Conservation (phyloP, 2,888 invertebrate genomes). For the Lasioglossum oenotherae region DNA sequence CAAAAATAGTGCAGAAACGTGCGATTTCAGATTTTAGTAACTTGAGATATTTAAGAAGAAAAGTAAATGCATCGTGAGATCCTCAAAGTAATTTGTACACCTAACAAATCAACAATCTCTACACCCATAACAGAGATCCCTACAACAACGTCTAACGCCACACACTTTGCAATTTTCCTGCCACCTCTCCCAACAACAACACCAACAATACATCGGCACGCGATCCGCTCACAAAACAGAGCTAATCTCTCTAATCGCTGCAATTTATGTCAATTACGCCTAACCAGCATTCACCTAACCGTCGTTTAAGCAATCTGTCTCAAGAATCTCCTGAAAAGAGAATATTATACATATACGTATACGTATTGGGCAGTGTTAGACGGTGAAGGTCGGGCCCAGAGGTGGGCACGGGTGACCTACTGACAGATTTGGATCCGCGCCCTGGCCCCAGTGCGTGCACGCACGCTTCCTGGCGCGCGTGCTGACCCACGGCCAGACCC, state of each 20-base stretch:
- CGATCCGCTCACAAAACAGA: not conserved
- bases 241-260: not conserved
- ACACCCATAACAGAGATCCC: not conserved
- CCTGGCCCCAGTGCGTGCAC: constrained; percentile 43
- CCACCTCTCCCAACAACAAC: not conserved
- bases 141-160: not conserved
- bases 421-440: constrained; percentile 80
- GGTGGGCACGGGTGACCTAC: constrained; percentile 77
- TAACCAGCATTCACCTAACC: not conserved
- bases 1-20: not conserved
- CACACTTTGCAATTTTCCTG: not conserved
- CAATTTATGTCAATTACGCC: not conserved
- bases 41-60: not conserved
- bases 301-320: not conserved
- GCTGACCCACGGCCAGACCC: constrained; percentile 48
- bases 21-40: not conserved
- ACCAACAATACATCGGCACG: not conserved
- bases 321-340: not conserved
- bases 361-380: not conserved
- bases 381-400: constrained; percentile 64
- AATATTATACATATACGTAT: not conserved
- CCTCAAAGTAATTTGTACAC: not conserved
- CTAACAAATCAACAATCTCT: not conserved
- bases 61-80: not conserved
- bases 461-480: constrained; percentile 9